These are phyloP conservation scores for Cydia splendana DNA, from an alignment of 1,140 invertebrate species.

Conservation along the genomic window DNA sequence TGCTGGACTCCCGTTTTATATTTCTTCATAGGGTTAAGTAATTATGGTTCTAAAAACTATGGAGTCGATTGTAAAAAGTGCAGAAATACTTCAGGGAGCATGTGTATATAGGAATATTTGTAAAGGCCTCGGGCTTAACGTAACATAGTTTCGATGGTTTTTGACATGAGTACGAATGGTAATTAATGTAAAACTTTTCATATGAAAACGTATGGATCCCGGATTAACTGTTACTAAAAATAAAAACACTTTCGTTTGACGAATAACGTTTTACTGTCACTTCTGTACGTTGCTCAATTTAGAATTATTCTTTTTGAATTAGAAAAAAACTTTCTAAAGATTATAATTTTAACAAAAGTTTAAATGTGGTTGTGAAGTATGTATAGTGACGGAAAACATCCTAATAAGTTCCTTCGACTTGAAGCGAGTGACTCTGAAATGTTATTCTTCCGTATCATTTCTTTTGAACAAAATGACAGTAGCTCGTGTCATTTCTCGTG, in stretches of 20 bases:
- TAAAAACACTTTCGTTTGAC: slow-evolving; percentile 38
- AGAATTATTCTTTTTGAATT: slow-evolving; percentile 51
- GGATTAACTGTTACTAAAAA: slow-evolving; percentile 1
- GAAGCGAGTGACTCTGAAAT: slow-evolving; percentile 68
- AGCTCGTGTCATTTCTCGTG: not conserved
- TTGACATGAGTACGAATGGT: not conserved
- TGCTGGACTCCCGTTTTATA: not conserved
- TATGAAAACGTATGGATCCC: not conserved
- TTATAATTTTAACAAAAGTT: slow-evolving; percentile 50
- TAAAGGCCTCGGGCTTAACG: slow-evolving; percentile 1
- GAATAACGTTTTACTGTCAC: slow-evolving; percentile 71
- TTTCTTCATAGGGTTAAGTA: not conserved
- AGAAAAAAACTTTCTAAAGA: slow-evolving; percentile 40
- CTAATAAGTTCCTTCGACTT: slow-evolving; percentile 54
- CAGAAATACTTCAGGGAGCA: slow-evolving; percentile 27
- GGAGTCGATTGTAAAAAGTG: not conserved
- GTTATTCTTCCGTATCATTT: slow-evolving; percentile 57
- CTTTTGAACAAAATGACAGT: slow-evolving; percentile 37
- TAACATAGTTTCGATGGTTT: slow-evolving; percentile 8
- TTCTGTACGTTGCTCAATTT: slow-evolving; percentile 66
- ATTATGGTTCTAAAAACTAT: slow-evolving; percentile 4
- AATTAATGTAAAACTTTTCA: slow-evolving; percentile 12
- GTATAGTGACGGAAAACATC: slow-evolving; percentile 52
- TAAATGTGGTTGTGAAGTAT: slow-evolving; percentile 72
- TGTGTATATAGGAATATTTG: not conserved